Base-by-base conservation (phyloP, 2,888 invertebrate species). In the Endotricha flammealis region DNA sequence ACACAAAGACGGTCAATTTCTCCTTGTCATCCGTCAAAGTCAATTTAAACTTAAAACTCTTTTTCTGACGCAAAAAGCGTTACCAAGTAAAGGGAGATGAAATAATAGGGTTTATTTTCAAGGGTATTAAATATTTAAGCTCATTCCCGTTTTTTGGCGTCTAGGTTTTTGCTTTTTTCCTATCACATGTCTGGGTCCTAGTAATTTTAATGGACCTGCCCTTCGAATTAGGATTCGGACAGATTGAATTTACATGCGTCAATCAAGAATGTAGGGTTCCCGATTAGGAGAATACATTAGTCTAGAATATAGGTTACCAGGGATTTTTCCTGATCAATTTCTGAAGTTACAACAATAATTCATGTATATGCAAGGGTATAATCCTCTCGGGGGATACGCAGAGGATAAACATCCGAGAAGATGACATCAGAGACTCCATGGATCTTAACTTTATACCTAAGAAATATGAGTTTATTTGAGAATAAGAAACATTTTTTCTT, bases 21-120 rank as follows among this genome's bases (percentile, higher is more conserved):
- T 52, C 44, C 53, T 40, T 65, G 68, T 74, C 80, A 80, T 78
- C 75, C 67, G 76, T 83, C 85, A 83, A 79, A 73, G 78, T 74
- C 82, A 77, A 79, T 79, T 82, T 73, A 62, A 76, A 82, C 73
- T 85, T 83, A 70, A 81, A 83, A 82, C 69, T 70, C 64, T 69
- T 73, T 75, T 69, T 73, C 70, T 66, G 56, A 67, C 14, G 29
- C 62, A 68, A 77, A 82, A 82, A 83, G 81, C 83, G 66, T 80
- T 79, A 76, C 75, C 76, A 74, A 70, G 80, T 82, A 64, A 57
- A 62, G 58, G 61, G 62, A 66, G 52, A 67, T 62, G 65, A 74
- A 73, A 75, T 75, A 73, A 76, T 72, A 66, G 62, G 65, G 64
- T 62, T 65, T 72, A 73, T 38, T 68, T 76, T 70, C 70, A 80